A percentile compares a stretch with the other conserved stretches of the same genome.
Conservation (phyloP, 2,113 vertebrate genomes). For the Eretmochelys imbricata region DNA sequence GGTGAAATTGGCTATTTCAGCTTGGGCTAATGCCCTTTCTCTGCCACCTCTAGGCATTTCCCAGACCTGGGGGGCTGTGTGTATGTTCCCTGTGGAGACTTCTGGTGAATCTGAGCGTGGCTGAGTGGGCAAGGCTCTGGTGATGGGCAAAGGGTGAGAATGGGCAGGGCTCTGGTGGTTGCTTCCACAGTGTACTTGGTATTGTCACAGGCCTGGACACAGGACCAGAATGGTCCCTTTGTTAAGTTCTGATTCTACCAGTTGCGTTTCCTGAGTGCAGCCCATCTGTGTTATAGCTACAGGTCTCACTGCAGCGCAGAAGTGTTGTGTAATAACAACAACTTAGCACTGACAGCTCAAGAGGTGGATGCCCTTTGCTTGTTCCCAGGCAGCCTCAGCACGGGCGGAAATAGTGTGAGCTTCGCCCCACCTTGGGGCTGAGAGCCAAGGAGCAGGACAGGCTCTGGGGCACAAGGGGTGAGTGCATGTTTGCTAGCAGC, state of each 20-base stretch:
- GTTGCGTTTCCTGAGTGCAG: not conserved
- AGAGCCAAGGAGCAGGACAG: not conserved
- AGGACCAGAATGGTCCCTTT: not conserved
- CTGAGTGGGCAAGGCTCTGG: not conserved
- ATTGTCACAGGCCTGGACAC: not conserved
- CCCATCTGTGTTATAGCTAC: not conserved
- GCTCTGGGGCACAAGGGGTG: not conserved
- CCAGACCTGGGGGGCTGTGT: not conserved
- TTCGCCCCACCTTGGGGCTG: not conserved
- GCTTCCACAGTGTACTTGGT: not conserved
- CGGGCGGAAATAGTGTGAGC: too few species aligned
- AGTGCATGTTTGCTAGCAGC: not conserved
- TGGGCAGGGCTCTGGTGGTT: not conserved
- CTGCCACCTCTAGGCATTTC: too few species aligned
- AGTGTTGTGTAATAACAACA: not conserved
- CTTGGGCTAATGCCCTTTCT: too few species aligned
- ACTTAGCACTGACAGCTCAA: not conserved
- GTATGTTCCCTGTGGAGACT: not conserved
- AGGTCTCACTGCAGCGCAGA: fast-evolving
- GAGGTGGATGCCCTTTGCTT: not conserved
- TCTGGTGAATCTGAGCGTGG: not conserved
- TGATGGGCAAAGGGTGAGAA: not conserved
- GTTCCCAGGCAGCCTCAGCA: too few species aligned
- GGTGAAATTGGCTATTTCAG: too few species aligned
- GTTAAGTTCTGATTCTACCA: not conserved